Base-by-base conservation (phyloP, 2,888 invertebrate species). In the Agriopis leucophaearia region DNA sequence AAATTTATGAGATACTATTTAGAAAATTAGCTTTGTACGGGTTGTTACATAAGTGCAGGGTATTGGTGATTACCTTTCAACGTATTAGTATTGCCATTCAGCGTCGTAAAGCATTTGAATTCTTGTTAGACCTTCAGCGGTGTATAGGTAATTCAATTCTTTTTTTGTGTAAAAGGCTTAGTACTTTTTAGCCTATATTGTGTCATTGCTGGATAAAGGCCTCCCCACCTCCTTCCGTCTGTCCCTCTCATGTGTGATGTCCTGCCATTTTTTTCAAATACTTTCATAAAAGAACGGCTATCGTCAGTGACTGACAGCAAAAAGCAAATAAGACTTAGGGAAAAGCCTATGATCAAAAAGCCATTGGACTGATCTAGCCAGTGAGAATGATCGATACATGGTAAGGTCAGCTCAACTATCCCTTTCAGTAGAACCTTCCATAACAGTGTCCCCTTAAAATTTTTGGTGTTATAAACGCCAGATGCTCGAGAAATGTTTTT, bases 381-480 rank as follows among this genome's bases (percentile, higher is more conserved):
- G 10, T 10, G 16, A 18, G 3, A 35, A 35, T 13, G 50, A 51
- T 36, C 36, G 15, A 13, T 50, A 27, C 7, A 27, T 48, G 4
- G 0, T 15, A 50, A 50, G 35, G 13, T 7, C 13, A 35, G 35
- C 3, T 27, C 27, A 4, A 27, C 0, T 13, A 35, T 10, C 7
- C 5, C 10, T 27, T 50, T 27, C 9, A 35, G 15, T 15, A 16
- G 16, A 16, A 8, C 52, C 38, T 52, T 16, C 38, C 52, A 15
- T 38, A 36, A 15, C 38, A 15, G 15, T 15, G 2, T 36, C 38
- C 56, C 70, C 65, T 54, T 64, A n/a, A 45, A 48, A 15, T 48
- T 5, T 27, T 27, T 27, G 27, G 27, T 27, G 27, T 27, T 27
- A 27, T 27, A 48, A 58, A 52, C 52, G 16, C 15, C 52, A 52